Conservation (phyloP, 2,888 invertebrate genomes). For the Sesamia inferens region DNA sequence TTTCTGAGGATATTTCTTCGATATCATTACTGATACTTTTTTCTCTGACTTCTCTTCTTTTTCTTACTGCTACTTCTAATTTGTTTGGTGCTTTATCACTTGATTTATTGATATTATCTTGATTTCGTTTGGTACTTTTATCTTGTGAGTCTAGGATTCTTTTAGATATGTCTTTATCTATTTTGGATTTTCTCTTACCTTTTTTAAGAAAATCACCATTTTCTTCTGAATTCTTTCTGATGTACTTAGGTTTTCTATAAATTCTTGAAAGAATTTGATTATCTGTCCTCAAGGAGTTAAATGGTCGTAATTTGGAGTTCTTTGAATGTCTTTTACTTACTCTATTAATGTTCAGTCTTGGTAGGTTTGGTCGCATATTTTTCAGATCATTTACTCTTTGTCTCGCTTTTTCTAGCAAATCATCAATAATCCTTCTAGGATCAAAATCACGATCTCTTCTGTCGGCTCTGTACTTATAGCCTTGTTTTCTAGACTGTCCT, state of each 20-base stretch:
- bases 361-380: conserved; percentile 37
- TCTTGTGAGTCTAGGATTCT: conserved; percentile 21
- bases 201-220: conserved; percentile 49
- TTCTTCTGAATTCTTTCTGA: conserved; percentile 44
- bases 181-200: conserved; percentile 37
- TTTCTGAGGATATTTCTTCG: conserved; percentile 68
- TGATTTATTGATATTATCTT: conserved; percentile 38
- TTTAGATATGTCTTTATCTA: conserved; percentile 26
- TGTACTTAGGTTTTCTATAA: conserved; percentile 45
- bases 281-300: conserved; percentile 24
- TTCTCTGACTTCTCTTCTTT: conserved; percentile 22
- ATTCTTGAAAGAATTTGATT: conserved; percentile 28
- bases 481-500: conserved; percentile 60
- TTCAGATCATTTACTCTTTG: conserved; percentile 49
- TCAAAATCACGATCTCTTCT: conserved; percentile 61
- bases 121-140: conserved; percentile 14
- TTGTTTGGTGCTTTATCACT: conserved; percentile 35
- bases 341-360: conserved; percentile 54
- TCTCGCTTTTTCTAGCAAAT: conserved; percentile 64
- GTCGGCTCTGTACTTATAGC: conserved; percentile 49
- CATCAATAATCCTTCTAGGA: conserved; percentile 64
- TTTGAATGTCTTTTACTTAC: conserved; percentile 59
- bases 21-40: conserved; percentile 54
- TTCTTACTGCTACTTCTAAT: conserved; percentile 42
- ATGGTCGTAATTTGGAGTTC: conserved; percentile 34